phyloP scores from a whole-genome alignment of 2,888 invertebrate genomes.

The Dicyrtomina minuta region DNA sequence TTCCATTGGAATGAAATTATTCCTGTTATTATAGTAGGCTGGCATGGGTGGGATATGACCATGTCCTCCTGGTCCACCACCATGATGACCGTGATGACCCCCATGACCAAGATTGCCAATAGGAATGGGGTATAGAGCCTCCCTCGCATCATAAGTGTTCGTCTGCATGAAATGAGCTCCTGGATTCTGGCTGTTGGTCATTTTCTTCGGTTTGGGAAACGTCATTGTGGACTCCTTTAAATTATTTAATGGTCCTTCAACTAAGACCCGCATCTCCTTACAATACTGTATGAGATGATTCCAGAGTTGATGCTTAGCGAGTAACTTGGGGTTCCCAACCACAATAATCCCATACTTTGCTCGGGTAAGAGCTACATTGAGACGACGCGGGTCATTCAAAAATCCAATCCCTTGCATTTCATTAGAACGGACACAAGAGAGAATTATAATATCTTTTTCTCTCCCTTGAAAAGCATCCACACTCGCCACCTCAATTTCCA shows the following conservation, averaged over 20 bases:
- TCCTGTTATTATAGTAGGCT: constrained; percentile 49
- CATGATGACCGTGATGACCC: constrained; percentile 9
- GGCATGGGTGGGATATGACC: constrained; percentile 46
- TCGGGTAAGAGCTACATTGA: constrained; percentile 96
- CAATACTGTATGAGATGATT: constrained; percentile 95
- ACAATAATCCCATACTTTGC: constrained; percentile 98
- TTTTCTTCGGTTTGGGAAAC: constrained; percentile 94
- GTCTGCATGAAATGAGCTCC: constrained; percentile 97
- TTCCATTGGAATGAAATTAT: constrained; percentile 40
- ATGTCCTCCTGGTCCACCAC: no score
- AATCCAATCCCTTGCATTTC: constrained; percentile 96
- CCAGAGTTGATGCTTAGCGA: constrained; percentile 98
- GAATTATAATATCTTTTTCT: constrained; percentile 98
- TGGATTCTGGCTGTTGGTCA: constrained; percentile 90
- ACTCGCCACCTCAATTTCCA: constrained; percentile 98
- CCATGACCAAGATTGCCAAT: constrained; percentile 22
- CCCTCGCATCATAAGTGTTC: constrained; percentile 94
- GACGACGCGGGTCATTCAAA: constrained; percentile 91
- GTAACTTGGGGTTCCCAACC: constrained; percentile 97
- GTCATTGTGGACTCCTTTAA: constrained; percentile 94
- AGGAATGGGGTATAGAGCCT: constrained; percentile 59
- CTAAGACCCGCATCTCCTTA: constrained; percentile 94
- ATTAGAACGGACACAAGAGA: constrained; percentile 98
- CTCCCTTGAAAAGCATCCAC: constrained; percentile 99
- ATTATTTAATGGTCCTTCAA: constrained; percentile 96